Percentiles rank a stretch among this genome's conserved stretches.
These are phyloP conservation scores for Watsonalla cultraria DNA, from an alignment of 2,888 invertebrate species.

Conservation along the genomic window DNA sequence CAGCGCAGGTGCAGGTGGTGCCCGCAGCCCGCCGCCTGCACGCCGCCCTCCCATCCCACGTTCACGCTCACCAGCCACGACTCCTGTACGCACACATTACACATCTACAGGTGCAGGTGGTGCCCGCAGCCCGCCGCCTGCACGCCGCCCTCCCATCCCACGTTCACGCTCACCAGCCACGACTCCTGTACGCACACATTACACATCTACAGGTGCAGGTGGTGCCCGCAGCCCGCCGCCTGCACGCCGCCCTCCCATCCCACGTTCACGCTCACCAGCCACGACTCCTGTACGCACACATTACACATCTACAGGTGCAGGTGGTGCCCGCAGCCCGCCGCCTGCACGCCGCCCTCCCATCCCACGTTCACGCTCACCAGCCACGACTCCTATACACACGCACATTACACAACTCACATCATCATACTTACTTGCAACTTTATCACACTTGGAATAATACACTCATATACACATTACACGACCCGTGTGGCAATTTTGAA, in stretches of 20 bases:
- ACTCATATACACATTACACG: no score
- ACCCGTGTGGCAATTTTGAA: no score
- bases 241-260: constrained; percentile 96
- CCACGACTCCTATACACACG: constrained; percentile 82
- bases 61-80: constrained; percentile 88
- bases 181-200: constrained; percentile 76
- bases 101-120: constrained; percentile 92
- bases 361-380: constrained; percentile 86
- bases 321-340: constrained; percentile 98
- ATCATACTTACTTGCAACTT: not conserved
- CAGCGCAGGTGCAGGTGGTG: constrained; percentile 98
- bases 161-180: constrained; percentile 86
- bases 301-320: constrained; percentile 92
- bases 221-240: constrained; percentile 97
- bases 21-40: constrained; percentile 96
- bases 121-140: constrained; percentile 98
- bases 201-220: constrained; percentile 92
- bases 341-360: constrained; percentile 95
- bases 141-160: constrained; percentile 94
- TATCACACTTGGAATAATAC: no score
- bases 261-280: constrained; percentile 85
- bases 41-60: constrained; percentile 93
- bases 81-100: constrained; percentile 63
- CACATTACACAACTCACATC: no score
- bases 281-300: constrained; percentile 78